Evolutionary conservation across 2,113 vertebrate species (phyloP), one percentile per base, ranked within the genome.

Genomic region (Dissostichus mawsoni): DNA sequence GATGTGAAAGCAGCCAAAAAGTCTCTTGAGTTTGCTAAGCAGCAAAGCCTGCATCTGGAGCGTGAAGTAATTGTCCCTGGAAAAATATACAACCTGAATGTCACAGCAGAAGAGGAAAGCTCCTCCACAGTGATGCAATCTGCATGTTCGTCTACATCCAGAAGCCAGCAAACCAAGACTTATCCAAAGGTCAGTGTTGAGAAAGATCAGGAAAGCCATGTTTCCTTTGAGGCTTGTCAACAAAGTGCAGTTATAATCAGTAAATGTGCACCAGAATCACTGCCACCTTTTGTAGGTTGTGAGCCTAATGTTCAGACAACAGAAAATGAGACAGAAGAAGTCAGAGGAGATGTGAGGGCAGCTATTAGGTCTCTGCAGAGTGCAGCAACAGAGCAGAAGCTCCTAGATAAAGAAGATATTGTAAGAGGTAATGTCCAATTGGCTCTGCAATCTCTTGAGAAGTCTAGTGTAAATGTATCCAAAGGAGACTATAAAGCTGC

Each of bases 161-260:
- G 94, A 86, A 80, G 87, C 66, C 93, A 92, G 86, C 87, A 89
- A 91, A 86, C 83, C 81, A 93, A 93, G 66, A 93, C 94, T 90
- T 94, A 92, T 89, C 85, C 93, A 96, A 97, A 99, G 97, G 98
- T 99, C 96, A 98, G 98, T 99, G 94, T 93, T 90, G 90, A 94
- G 87, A 94, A 92, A 91, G 84, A 87, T 88, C 92, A 91, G 82
- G 92, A 87, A 87, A 88, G 80, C 85, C 86, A 88, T 88, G 87
- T 87, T 17, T 91, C 93, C 56, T 83, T 84, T 91, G 87, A 92
- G 81, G 67, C 85, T 89, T 92, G 87, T 92, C 90, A 94, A 85
- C 76, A 92, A 80, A 93, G 90, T 84, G 91, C 94, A 95, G 88
- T 93, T 92, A 72, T 90, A 93, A 92, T 92, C 58, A 87, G 65